A percentile compares a stretch with the other conserved stretches of the same genome.
Conservation (phyloP, 1,140 invertebrate species). For the Bombyx mori region ASM3026992v2 NC_085122.1:13552501-13553000, state of each 20-base stretch:
- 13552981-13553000: slow-evolving; percentile 3
- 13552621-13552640: slow-evolving; percentile 1
- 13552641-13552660: slow-evolving; percentile 14
- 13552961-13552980: slow-evolving; percentile 1
- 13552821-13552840: background rate
- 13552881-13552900: background rate
- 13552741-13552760: slow-evolving; percentile 18
- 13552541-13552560: slow-evolving; percentile 22
- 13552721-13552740: slow-evolving; percentile 25
- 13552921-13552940: background rate
- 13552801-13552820: background rate
- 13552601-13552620: slow-evolving; percentile 26
- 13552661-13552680: slow-evolving; percentile 16
- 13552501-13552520: slow-evolving; percentile 4
- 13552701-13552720: slow-evolving; percentile 27
- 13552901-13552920: background rate
- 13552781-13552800: slow-evolving; percentile 13
- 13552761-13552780: slow-evolving; percentile 15
- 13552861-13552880: slow-evolving; percentile 1
- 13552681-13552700: slow-evolving; percentile 31
- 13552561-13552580: slow-evolving; percentile 17
- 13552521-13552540: slow-evolving; percentile 19
- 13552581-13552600: slow-evolving; percentile 16
- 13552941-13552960: background rate
- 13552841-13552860: background rate